These are phyloP conservation scores for Chlorops oryzae DNA, from an alignment of 1,140 invertebrate genomes.

Conservation along the genomic window DNA sequence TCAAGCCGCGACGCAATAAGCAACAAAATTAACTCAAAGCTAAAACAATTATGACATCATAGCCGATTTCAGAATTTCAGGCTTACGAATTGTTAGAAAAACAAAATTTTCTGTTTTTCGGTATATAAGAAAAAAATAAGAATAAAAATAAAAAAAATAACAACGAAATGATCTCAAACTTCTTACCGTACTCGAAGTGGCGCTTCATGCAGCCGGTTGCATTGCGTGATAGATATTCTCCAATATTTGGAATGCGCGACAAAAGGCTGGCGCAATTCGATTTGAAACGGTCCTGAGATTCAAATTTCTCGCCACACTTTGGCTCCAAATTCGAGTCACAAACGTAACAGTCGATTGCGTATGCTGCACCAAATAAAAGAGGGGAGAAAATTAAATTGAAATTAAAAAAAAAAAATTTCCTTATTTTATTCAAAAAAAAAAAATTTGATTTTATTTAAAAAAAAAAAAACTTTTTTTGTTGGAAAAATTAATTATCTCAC, in stretches of 20 bases:
- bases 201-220: slow-evolving; percentile 44
- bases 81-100: too few relatives aligned
- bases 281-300: slow-evolving; percentile 20
- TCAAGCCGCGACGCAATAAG: too few relatives aligned
- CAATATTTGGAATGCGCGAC: too few relatives aligned
- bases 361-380: slow-evolving; percentile 6
- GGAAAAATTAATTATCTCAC: slow-evolving; percentile 18
- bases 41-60: slow-evolving; percentile 7
- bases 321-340: slow-evolving; percentile 28
- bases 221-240: slow-evolving; percentile 24
- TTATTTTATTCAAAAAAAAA: background rate
- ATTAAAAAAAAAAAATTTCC: slow-evolving; percentile 2
- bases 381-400: background rate
- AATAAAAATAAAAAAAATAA: background rate
- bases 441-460: background rate
- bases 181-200: slow-evolving; percentile 34
- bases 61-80: background rate
- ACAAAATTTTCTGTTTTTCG: too few relatives aligned
- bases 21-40: slow-evolving; percentile 2
- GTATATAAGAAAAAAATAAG: background rate
- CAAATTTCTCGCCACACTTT: slow-evolving; percentile 34
- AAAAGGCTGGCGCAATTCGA: slow-evolving; percentile 27
- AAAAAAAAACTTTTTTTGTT: background rate
- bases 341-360: slow-evolving; percentile 36
- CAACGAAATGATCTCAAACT: background rate